Base-by-base conservation (phyloP, 2,888 invertebrate genomes). In the Nipponacmea schrenckii region DNA sequence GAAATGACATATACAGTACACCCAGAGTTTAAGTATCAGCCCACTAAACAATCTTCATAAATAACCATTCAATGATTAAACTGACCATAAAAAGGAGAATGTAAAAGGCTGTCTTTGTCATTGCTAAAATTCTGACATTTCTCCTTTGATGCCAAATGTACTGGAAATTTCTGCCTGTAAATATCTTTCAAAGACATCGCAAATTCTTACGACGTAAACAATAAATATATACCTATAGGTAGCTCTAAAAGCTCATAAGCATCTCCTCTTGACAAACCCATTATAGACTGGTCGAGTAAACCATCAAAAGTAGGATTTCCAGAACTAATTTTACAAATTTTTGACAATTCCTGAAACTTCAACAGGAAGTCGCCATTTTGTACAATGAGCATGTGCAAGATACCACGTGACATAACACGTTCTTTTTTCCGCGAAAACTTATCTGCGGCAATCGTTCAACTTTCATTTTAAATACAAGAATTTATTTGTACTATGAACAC, bases 191-290 rank as follows among this genome's bases (percentile, higher is more conserved):
- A 39, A 5, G 7, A 39, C 39, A 39, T 39, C 39, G 39, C 8
- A 8, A 39, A 39, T 39, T 39, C 10, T 10, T 39, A 39, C 39
- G 10, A 39, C 39, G 10, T 39, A 39, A 7, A 39, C 5, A 7
- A 39, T 0, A 39, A 39, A 39, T 8, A 10, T 39, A 62, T 78
- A 85, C 85, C 84, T 66, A 81, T 68, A 15, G 85, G 85, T 69
- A 85, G 74, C 69, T 84, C 83, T 67, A 84, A 74, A 68, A 81
- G 74, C 70, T 83, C 82, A 75, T 81, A 84, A 44, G 84, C 83
- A 76, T 83, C 82, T 74, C 80, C 82, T 76, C 79, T 79, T 50
- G 83, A 77, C 71, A 84, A 76, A 72, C 79, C 82, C 85, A 84
- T 84, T 71, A 70, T 76, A 56, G n/a, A 62, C 50, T 20, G 67